Conservation (phyloP, 35 echinoderm and acorn worm genomes). For the Nesometra sesokonis region DNA sequence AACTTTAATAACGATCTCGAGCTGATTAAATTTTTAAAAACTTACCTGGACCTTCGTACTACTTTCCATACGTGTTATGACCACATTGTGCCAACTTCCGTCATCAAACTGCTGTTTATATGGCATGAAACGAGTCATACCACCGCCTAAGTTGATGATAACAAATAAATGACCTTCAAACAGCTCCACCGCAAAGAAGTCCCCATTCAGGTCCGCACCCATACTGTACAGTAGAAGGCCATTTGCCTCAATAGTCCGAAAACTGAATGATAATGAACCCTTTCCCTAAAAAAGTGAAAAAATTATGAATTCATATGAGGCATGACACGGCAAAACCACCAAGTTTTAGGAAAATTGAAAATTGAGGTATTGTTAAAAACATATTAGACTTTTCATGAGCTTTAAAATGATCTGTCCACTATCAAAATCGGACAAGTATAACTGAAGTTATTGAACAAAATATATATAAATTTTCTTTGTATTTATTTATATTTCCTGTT, state of each 20-base stretch:
- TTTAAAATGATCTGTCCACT: too few species aligned
- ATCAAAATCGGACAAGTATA: too few species aligned
- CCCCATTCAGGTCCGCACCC: slow-evolving; percentile 38
- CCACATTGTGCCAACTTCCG: slow-evolving; percentile 72
- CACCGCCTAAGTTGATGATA: slow-evolving; percentile 80
- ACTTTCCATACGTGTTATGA: slow-evolving; percentile 20
- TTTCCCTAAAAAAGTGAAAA: slow-evolving; percentile 7
- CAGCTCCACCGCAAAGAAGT: slow-evolving; percentile 93
- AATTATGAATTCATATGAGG: too few species aligned
- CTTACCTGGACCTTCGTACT: slow-evolving; percentile 40
- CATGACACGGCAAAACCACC: too few species aligned
- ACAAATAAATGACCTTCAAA: slow-evolving; percentile 71
- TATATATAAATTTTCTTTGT: too few species aligned
- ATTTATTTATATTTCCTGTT: too few species aligned
- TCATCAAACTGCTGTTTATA: slow-evolving; percentile 43
- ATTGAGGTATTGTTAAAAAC: too few species aligned
- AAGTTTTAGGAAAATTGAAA: too few species aligned
- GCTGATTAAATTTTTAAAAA: too few species aligned
- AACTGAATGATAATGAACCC: slow-evolving; percentile 59
- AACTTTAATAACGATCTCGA: too few species aligned
- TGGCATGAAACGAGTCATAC: slow-evolving; percentile 42
- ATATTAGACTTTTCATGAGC: too few species aligned
- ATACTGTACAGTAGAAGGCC: slow-evolving; percentile 88
- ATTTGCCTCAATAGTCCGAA: slow-evolving; percentile 82
- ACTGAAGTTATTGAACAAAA: too few species aligned